Evolutionary conservation across 2,888 invertebrate genomes (phyloP).

Genomic region (Linyphia triangularis): DNA sequence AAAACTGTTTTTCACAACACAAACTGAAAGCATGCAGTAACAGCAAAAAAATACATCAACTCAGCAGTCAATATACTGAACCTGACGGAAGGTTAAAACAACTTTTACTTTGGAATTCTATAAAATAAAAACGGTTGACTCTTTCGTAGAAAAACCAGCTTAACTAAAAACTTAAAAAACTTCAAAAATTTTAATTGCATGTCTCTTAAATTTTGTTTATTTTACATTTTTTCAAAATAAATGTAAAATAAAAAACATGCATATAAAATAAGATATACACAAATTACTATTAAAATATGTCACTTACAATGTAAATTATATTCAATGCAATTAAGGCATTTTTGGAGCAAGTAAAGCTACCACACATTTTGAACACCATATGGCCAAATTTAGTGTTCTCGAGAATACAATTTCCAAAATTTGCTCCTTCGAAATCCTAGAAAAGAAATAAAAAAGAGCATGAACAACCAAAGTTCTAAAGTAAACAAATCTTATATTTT

Average conservation of each 20-base stretch:
- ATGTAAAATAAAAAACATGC: not conserved
- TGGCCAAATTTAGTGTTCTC: not conserved
- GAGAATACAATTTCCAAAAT: not conserved
- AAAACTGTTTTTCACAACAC: not conserved
- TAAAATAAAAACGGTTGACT: not conserved
- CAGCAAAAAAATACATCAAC: too few relatives aligned
- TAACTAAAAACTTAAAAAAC: too few relatives aligned
- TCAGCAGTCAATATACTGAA: too few relatives aligned
- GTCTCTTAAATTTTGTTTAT: not conserved
- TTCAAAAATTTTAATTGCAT: not conserved
- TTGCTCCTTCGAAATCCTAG: not conserved
- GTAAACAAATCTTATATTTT: too few relatives aligned
- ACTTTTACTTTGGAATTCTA: not conserved
- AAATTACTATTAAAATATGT: not conserved
- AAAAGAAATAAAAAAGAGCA: not conserved
- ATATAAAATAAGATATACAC: not conserved
- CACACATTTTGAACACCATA: conserved; percentile 59
- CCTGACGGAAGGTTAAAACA: too few relatives aligned
- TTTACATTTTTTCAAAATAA: not conserved
- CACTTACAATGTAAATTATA: conserved; percentile 64
- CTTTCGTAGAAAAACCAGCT: too few relatives aligned
- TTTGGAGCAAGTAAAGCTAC: conserved; percentile 61
- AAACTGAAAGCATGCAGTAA: too few relatives aligned
- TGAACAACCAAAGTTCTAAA: too few relatives aligned
- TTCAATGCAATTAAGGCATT: conserved; percentile 67